These are phyloP conservation scores for Falco berigora DNA, from an alignment of 2,797 vertebrate species.

Conservation along the genomic window DNA sequence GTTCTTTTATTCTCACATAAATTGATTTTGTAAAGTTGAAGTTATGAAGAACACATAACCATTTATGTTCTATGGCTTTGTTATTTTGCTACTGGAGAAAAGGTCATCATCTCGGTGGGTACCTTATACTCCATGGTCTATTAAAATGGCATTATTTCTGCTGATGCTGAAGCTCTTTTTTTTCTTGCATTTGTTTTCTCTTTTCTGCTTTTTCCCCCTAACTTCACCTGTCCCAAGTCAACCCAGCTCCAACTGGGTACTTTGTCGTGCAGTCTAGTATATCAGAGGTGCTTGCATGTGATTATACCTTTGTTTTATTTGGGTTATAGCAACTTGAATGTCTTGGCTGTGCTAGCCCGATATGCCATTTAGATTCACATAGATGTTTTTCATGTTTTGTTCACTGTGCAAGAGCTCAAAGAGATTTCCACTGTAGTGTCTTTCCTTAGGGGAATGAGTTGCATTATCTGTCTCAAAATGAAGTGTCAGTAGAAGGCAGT, in stretches of 20 bases:
- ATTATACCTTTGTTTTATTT: not conserved
- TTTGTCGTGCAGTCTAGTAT: not conserved
- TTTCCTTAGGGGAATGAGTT: not conserved
- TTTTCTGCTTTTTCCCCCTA: not conserved
- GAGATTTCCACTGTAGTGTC: not conserved
- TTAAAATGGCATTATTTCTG: not conserved
- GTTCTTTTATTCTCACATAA: conserved; percentile 31
- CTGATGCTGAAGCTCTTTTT: not conserved
- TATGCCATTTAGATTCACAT: not conserved
- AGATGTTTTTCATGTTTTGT: not conserved
- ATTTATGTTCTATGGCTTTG: not conserved
- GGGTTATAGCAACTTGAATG: not conserved
- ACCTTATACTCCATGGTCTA: not conserved
- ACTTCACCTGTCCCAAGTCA: not conserved
- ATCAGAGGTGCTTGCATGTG: not conserved
- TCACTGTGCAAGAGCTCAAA: not conserved
- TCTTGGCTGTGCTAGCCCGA: not conserved
- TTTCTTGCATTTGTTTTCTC: not conserved
- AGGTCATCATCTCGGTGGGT: conserved; percentile 10
- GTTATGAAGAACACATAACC: conserved; percentile 4
- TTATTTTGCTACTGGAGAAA: conserved; percentile 25
- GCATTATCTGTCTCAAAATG: not conserved
- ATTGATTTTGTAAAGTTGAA: conserved; percentile 27
- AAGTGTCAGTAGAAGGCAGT: not conserved
- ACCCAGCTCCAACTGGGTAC: not conserved